Base-by-base conservation (phyloP, 2,888 invertebrate species). In the Macropis europaea region DNA sequence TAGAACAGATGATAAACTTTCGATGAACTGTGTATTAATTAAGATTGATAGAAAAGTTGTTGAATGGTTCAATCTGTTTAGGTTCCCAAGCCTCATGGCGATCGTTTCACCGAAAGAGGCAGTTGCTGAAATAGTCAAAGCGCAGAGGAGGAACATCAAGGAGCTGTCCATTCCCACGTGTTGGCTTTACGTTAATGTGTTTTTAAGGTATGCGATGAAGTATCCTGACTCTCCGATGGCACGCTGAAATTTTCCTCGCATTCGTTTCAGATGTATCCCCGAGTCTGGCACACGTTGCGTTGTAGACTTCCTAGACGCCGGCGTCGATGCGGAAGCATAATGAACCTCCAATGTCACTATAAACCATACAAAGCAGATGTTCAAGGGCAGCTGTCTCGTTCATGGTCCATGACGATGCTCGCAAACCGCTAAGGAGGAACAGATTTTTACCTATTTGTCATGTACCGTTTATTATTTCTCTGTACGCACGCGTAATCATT, bases 81-180 rank as follows among this genome's bases (percentile, higher is more conserved):
- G 91, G 84, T 96, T 95, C 90, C 92, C 93, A 1, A 91, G 89
- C 17, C 84, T 94, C 67, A 92, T 95, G 92, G 92, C 92, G 84
- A 88, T 95, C 84, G 91, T 95, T 43, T 87, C 92, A 4, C 92
- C 95, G 0, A 90, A 93, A 73, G 91, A 92, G 70, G 95, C 94
- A 0, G 95, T 94, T 0, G 90, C 91, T 54, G 89, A 91, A 74
- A 95, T 96, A 84, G 92, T 95, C 53, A 90, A 91, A 53, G 95
- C 95, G 0, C 94, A 95, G 77, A 91, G 95, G 64, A 91, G 92
- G 76, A 92, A 94, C 53, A 88, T 93, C 57, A 77, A 80, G 38
- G 94, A 95, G 87, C 90, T 92, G 11, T 92, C 95, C 28, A 92
- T 95, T 47, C 96, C 96, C 0, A 90, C 91, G 71, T 91, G 91